Conservation (phyloP, 1,140 invertebrate genomes). For the Pogonognathellus flavescens region DNA sequence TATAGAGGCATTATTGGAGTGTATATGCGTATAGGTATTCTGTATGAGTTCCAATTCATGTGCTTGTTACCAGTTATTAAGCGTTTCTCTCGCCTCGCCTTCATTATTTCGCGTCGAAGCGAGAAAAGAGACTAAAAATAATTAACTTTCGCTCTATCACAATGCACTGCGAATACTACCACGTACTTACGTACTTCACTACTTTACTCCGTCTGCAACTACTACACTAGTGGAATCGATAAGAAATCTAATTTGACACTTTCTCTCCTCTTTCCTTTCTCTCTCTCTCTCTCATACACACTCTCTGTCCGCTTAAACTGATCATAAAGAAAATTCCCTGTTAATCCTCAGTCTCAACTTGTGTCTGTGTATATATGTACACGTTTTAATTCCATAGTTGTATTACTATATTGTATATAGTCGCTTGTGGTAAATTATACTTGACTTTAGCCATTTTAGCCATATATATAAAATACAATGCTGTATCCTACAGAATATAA, state of each 20-base stretch:
- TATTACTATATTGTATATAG: neutral
- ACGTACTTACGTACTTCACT: too few species aligned
- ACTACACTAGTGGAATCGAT: neutral
- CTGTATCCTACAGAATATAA: too few species aligned
- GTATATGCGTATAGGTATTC: too few species aligned
- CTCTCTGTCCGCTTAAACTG: neutral
- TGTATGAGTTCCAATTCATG: slow-evolving; percentile 15
- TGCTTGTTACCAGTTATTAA: slow-evolving; percentile 29
- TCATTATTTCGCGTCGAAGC: slow-evolving; percentile 39
- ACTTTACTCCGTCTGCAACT: too few species aligned
- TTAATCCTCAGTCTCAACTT: slow-evolving; percentile 32
- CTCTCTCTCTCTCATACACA: too few species aligned
- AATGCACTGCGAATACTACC: neutral
- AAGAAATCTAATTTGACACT: slow-evolving; percentile 48
- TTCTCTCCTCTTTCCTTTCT: neutral
- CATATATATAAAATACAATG: too few species aligned
- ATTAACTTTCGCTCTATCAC: slow-evolving; percentile 35
- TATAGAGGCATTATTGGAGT: too few species aligned
- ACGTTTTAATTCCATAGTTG: too few species aligned
- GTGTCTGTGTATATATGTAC: neutral
- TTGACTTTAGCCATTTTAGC: too few species aligned
- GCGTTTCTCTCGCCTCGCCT: slow-evolving; percentile 29
- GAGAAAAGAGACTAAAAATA: slow-evolving; percentile 41
- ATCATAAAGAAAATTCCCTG: slow-evolving; percentile 46
- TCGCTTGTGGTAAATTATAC: neutral